Conservation (phyloP, 2,113 vertebrate genomes). For the Cebus imitator region DNA sequence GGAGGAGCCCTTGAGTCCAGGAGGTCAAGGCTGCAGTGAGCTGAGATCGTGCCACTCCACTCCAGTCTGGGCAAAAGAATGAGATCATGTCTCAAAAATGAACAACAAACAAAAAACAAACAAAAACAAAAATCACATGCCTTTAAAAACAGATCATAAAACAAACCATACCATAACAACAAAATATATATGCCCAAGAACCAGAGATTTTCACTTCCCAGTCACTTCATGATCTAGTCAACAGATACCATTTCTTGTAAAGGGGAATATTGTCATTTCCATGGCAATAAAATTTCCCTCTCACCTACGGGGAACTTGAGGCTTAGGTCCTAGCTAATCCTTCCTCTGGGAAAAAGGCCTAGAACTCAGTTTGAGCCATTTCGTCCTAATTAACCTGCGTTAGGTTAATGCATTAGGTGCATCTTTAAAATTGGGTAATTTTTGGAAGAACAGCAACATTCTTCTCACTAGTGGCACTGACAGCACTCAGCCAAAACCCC, state of each 20-base stretch:
- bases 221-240: not conserved
- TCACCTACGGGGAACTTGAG: not conserved
- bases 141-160: constrained; percentile 38
- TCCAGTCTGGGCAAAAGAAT: too few relatives aligned
- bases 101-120: too few relatives aligned
- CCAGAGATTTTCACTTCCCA: not conserved
- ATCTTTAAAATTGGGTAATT: constrained; percentile 45
- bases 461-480: not conserved
- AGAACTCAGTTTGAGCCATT: not conserved
- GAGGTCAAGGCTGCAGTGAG: too few relatives aligned
- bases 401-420: not conserved
- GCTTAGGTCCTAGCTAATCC: not conserved
- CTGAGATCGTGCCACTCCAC: too few relatives aligned
- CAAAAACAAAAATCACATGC: not conserved
- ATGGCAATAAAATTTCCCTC: not conserved
- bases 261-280: not conserved
- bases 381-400: not conserved
- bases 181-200: not conserved
- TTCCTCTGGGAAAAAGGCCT: not conserved
- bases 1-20: too few relatives aligned
- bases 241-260: not conserved
- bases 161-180: not conserved
- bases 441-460: not conserved
- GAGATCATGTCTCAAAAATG: too few relatives aligned
- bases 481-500: not conserved